Base-by-base conservation (phyloP, 2,113 vertebrate genomes). In the Eclectus roratus region DNA sequence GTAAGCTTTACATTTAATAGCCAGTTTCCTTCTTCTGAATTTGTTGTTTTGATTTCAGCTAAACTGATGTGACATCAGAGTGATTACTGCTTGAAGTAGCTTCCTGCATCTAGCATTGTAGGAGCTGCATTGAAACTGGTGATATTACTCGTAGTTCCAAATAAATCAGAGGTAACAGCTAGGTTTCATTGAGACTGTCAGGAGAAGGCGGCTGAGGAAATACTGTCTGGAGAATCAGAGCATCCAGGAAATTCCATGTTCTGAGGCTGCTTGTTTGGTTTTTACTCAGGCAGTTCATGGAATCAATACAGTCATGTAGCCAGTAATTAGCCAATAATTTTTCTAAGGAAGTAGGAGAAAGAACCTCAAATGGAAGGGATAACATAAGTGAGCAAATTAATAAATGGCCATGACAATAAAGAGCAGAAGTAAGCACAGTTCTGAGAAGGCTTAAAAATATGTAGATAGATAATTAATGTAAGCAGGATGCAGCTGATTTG, bases 251-350 rank as follows among this genome's bases (percentile, higher is more conserved):
- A 87, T 69, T 52, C 44, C 4, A 1, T 18, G 14, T 79, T 81
- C 49, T 79, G 28, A 72, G 46, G 58, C 25, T 92, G 41, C 41
- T 72, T 31, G 37, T 47, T 85, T 60, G 19, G 10, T 60, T 95
- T 95, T 74, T 24, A 47, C 39, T 91, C 17, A 41, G 77, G 31
- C 65, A 69, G 49, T 39, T 91, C 44, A 49, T 81, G 49, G 83
- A 94, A 92, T 93, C 80, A 89, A 89, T 91, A 60, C 11, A 89
- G 52, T 68, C 29, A 60, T 91, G 91, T 84, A 81, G 61, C 35
- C 52, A 68, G 47, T 52, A 92, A 93, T 87, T 91, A 89, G 56
- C 65, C 86, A 91, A 85, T 93, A 68, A 23, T 92, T 94, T 93
- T 81, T 94, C 88, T 86, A 84, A 81, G 90, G 44, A 86, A 69